Evolutionary conservation across 2,888 invertebrate genomes (phyloP).

Genomic region (Nomada flava): DNA sequence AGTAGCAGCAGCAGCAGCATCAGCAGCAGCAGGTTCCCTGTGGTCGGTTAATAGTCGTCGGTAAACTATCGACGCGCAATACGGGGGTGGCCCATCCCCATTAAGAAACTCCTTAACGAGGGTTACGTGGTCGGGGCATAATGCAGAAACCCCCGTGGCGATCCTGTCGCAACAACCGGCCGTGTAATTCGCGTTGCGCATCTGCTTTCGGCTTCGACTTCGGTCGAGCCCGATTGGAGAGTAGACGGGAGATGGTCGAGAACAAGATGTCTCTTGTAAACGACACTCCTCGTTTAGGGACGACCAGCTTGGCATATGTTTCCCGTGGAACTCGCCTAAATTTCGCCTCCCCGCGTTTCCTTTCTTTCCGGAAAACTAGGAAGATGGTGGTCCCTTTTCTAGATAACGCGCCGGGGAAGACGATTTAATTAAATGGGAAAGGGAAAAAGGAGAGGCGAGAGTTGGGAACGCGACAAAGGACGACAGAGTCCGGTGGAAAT

Average conservation of each 20-base stretch:
- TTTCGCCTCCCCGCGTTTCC: too few species aligned
- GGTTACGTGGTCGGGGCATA: slow-evolving; percentile 69
- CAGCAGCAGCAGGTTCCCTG: slow-evolving; percentile 62
- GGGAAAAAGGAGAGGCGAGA: neutral
- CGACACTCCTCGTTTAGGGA: neutral
- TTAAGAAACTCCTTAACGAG: slow-evolving; percentile 74
- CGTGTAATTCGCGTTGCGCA: slow-evolving; percentile 71
- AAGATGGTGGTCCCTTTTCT: too few species aligned
- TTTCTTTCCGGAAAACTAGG: too few species aligned
- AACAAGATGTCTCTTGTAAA: neutral
- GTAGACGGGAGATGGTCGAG: neutral
- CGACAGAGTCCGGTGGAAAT: slow-evolving; percentile 8
- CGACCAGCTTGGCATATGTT: neutral
- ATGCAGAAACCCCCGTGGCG: slow-evolving; percentile 67
- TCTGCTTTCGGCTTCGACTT: slow-evolving; percentile 55
- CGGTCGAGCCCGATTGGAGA: neutral
- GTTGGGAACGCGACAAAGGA: neutral
- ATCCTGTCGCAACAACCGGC: slow-evolving; percentile 56
- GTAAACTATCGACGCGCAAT: slow-evolving; percentile 69
- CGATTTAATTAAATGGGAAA: slow-evolving; percentile 39
- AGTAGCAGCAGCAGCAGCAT: slow-evolving; percentile 66
- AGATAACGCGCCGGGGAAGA: neutral
- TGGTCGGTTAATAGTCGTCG: slow-evolving; percentile 64
- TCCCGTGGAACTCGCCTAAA: too few species aligned
- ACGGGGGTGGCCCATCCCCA: slow-evolving; percentile 62